phyloP scores from a whole-genome alignment of 2,113 vertebrate genomes.

The Crotalus viridis region DNA sequence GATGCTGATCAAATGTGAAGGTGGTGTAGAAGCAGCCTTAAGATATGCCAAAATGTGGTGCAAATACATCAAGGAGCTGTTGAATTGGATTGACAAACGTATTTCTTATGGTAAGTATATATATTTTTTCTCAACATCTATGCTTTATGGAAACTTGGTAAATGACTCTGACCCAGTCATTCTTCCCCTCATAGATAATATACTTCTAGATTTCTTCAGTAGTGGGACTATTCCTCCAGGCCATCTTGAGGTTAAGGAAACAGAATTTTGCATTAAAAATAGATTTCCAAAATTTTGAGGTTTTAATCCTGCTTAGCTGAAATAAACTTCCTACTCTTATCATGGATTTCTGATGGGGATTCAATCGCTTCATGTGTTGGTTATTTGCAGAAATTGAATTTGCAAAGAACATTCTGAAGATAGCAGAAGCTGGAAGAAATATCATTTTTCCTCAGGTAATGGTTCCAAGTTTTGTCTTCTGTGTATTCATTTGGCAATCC shows the following conservation, averaged over 20 bases:
- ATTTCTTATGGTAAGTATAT: constrained; percentile 77
- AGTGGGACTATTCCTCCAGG: background rate
- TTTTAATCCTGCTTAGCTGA: background rate
- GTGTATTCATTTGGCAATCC: background rate
- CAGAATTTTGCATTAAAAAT: background rate
- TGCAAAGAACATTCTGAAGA: constrained; percentile 82
- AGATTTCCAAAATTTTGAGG: background rate
- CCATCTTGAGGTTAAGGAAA: background rate
- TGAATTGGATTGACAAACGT: constrained; percentile 89
- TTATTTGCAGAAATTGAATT: constrained; percentile 68
- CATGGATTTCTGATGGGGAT: background rate
- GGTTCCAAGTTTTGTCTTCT: background rate
- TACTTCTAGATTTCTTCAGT: background rate
- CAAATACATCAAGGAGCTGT: constrained; percentile 88
- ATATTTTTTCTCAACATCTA: background rate
- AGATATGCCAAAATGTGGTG: constrained; percentile 90
- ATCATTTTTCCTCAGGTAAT: constrained; percentile 80
- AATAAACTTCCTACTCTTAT: background rate
- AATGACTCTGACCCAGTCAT: too few species aligned
- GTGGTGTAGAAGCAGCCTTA: constrained; percentile 84
- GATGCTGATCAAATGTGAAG: constrained; percentile 78
- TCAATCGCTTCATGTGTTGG: background rate
- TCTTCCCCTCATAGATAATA: background rate
- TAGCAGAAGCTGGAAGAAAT: constrained; percentile 77
- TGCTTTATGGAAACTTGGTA: background rate